A percentile compares a stretch with the other conserved stretches of the same genome.
phyloP scores from a whole-genome alignment of 2,888 invertebrate species.

The Portevinia maculata region DNA sequence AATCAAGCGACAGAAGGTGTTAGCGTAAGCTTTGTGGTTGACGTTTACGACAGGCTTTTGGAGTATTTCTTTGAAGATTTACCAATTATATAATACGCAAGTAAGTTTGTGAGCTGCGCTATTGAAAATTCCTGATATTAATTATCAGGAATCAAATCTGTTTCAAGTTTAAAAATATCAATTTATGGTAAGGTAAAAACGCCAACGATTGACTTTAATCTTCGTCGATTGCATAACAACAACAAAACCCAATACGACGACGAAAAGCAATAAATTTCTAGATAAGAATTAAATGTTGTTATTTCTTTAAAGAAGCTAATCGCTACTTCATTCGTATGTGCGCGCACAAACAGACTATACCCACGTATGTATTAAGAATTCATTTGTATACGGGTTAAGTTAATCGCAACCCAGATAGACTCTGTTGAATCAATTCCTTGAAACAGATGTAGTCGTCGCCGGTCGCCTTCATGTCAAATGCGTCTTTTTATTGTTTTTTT shows the following conservation, averaged over 20 bases:
- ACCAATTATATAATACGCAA: neutral
- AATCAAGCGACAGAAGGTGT: conserved; percentile 4
- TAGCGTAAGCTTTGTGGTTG: neutral
- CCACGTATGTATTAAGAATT: conserved; percentile 16
- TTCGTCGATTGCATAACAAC: conserved; percentile 38
- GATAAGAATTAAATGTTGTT: conserved; percentile 37
- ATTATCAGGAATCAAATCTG: conserved; percentile 24
- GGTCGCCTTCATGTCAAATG: conserved; percentile 38
- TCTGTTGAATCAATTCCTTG: conserved; percentile 32
- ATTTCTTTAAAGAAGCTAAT: conserved; percentile 23
- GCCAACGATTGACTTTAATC: conserved; percentile 35
- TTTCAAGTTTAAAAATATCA: conserved; percentile 18
- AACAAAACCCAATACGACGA: neutral
- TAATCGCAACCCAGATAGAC: conserved; percentile 32
- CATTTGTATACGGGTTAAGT: conserved; percentile 16
- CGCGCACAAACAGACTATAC: neutral
- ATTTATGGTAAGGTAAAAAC: conserved; percentile 42
- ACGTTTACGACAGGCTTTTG: neutral
- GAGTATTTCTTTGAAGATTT: conserved; percentile 12
- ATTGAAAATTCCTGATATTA: conserved; percentile 2
- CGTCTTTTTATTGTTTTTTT: conserved; percentile 16
- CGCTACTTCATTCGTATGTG: conserved; percentile 17
- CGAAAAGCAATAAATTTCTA: conserved; percentile 33
- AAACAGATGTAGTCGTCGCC: conserved; percentile 23
- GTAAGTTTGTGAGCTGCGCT: neutral